These are phyloP conservation scores for Lasioglossum morio DNA, from an alignment of 2,888 invertebrate species.

Conservation along the genomic window DNA sequence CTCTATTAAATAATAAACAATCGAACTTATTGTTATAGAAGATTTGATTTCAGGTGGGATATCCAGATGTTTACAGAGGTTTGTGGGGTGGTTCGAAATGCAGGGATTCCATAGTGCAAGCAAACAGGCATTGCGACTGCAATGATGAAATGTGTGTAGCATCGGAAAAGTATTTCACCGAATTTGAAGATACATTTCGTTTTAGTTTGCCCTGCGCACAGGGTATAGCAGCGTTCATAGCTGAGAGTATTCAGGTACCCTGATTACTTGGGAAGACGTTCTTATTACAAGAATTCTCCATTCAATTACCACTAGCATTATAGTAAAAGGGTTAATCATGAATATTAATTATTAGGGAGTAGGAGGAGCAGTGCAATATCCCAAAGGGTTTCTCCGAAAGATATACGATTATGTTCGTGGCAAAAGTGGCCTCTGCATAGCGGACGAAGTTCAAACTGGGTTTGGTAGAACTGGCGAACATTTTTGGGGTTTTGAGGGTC, in stretches of 20 bases:
- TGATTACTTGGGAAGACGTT: neutral
- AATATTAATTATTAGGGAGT: constrained; percentile 87
- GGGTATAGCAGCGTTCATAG: constrained; percentile 95
- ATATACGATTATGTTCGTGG: constrained; percentile 92
- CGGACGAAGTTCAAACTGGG: constrained; percentile 99
- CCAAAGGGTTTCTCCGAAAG: constrained; percentile 93
- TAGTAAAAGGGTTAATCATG: neutral
- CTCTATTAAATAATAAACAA: neutral
- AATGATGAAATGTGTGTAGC: constrained; percentile 88
- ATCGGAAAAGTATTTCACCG: constrained; percentile 92
- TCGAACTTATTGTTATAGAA: neutral
- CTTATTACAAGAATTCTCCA: neutral
- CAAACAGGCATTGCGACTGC: constrained; percentile 89
- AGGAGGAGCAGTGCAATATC: constrained; percentile 96
- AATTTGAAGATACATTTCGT: constrained; percentile 91
- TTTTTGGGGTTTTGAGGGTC: constrained; percentile 98
- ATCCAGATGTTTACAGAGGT: constrained; percentile 96
- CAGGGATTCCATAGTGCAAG: constrained; percentile 93
- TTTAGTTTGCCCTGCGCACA: constrained; percentile 91
- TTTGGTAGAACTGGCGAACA: constrained; percentile 97
- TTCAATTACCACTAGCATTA: neutral
- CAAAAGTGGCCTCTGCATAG: constrained; percentile 94
- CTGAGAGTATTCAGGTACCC: constrained; percentile 94
- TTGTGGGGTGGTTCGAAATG: constrained; percentile 95
- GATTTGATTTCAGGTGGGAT: constrained; percentile 88